Conservation (phyloP, 2,888 invertebrate species). For the Ditula angustiorana region DNA sequence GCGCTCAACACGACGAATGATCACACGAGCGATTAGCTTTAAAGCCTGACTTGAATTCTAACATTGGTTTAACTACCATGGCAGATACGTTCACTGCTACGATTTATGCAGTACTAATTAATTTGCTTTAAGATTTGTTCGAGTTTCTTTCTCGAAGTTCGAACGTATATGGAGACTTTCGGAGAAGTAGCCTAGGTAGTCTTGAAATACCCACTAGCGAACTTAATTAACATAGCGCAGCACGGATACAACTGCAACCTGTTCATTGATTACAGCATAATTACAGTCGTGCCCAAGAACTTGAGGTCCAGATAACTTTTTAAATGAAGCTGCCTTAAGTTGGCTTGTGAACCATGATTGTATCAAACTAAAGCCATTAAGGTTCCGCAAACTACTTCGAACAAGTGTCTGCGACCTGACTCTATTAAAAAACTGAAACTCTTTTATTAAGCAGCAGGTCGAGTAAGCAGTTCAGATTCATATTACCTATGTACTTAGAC, state of each 20-base stretch:
- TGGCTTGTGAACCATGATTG: constrained; percentile 37
- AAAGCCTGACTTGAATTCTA: constrained; percentile 18
- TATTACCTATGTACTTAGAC: background rate
- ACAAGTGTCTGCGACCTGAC: constrained; percentile 32
- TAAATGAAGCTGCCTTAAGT: constrained; percentile 46
- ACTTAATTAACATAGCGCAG: constrained; percentile 64
- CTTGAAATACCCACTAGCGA: constrained; percentile 41
- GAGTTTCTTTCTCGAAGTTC: background rate
- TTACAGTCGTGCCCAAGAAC: constrained; percentile 51
- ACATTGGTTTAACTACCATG: background rate
- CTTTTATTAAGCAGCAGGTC: constrained; percentile 10
- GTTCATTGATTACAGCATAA: constrained; percentile 67
- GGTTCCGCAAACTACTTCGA: constrained; percentile 31
- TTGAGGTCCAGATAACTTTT: constrained; percentile 46
- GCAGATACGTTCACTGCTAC: background rate
- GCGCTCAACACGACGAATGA: constrained; percentile 5
- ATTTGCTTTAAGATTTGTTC: constrained; percentile 26
- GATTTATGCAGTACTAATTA: constrained; percentile 21
- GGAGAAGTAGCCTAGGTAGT: constrained; percentile 28
- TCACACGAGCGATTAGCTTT: constrained; percentile 14
- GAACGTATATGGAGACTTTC: constrained; percentile 28
- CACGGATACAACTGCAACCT: constrained; percentile 53
- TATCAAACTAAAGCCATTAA: constrained; percentile 38
- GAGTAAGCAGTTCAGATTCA: constrained; percentile 9
- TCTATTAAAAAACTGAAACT: constrained; percentile 25